A percentile compares a stretch with the other conserved stretches of the same genome.
Conservation (phyloP, 2,113 vertebrate genomes). For the Chionis minor region DNA sequence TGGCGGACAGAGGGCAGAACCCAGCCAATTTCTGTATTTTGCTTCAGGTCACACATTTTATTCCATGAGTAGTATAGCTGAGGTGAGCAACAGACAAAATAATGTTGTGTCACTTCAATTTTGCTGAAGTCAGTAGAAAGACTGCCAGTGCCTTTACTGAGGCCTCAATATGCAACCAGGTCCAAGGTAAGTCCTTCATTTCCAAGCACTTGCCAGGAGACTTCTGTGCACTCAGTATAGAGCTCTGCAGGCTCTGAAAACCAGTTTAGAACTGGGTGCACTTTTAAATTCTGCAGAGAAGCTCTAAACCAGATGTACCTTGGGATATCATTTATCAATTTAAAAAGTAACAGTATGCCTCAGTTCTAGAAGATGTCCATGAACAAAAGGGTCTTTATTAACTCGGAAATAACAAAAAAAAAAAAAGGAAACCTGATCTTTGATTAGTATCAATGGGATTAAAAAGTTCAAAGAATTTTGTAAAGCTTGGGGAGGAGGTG, state of each 20-base stretch:
- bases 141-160: neutral
- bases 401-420: neutral
- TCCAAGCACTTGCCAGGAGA: neutral
- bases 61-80: accelerated
- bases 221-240: neutral
- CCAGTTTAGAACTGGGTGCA: neutral
- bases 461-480: neutral
- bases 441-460: neutral
- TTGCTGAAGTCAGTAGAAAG: neutral
- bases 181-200: neutral
- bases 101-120: neutral
- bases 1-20: neutral
- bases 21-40: neutral
- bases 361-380: neutral
- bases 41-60: neutral
- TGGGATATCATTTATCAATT: neutral
- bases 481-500: neutral
- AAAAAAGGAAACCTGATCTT: neutral
- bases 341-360: neutral
- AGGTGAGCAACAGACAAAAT: neutral
- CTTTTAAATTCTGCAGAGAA: neutral
- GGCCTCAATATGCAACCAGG: neutral
- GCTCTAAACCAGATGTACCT: neutral
- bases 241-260: neutral
- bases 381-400: neutral